Evolutionary conservation across 2,888 invertebrate species (phyloP).

Genomic region (Chirona hameri): DNA sequence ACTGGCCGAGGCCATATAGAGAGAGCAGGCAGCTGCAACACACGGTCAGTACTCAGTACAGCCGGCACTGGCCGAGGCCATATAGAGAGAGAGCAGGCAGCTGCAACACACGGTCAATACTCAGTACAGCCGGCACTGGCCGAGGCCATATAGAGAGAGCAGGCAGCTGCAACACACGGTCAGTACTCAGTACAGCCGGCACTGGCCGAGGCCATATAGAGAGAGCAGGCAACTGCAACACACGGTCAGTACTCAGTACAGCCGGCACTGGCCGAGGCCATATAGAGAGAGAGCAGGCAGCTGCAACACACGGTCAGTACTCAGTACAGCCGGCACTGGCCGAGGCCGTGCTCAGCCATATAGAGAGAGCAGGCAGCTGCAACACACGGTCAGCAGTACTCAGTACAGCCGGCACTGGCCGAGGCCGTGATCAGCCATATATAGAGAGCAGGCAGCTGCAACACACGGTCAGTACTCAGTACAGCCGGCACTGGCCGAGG

Average conservation of each 20-base stretch:
- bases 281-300: background rate
- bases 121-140: background rate
- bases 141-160: background rate
- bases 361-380: background rate
- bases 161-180: background rate
- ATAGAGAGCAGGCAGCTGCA: background rate
- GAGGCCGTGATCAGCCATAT: slow-evolving; percentile 24
- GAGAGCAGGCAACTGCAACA: background rate
- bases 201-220: background rate
- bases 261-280: background rate
- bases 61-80: background rate
- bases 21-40: background rate
- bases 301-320: background rate
- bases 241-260: background rate
- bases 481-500: background rate
- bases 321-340: background rate
- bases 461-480: background rate
- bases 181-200: background rate
- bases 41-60: background rate
- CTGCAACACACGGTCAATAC: background rate
- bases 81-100: background rate
- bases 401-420: background rate
- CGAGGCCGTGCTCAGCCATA: background rate
- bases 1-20: background rate
- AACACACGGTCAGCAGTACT: background rate